Base-by-base conservation (phyloP, 2,797 vertebrate genomes). In the Miichthys miiuy region DNA sequence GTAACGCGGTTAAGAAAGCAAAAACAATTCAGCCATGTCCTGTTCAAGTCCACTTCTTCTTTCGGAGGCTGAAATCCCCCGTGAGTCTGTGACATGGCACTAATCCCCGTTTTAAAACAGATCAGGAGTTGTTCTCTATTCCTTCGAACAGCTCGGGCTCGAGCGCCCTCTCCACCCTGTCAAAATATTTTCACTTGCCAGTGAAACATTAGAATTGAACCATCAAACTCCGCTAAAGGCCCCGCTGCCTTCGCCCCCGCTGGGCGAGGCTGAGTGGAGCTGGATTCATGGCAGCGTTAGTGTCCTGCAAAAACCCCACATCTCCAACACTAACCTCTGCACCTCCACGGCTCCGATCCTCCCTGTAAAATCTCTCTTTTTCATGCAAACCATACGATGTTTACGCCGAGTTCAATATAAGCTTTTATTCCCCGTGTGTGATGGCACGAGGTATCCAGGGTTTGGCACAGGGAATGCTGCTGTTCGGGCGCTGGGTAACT, bases 201-300 rank as follows among this genome's bases (percentile, higher is more conserved):
- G 69, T 88, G 88, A 92, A 93, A 92, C 87, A 71, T 87, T 88
- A 85, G 85, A 92, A 91, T 75, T 91, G 88, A 93, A 93, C 90
- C 92, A 91, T 93, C 89, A 92, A 88, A 81, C 81, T 62, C 74
- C 47, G 42, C 81, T 85, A 57, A 87, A 89, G 73, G 72, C 65
- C 25, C 30, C 0, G 42, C 58, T 50, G 58, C 23, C 5, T 0
- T 51, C 23, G 47, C 61, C 70, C 81, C 81, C 16, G 64, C 80
- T 69, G 82, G 46, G 69, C 6, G 56, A 73, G 14, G 76, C 63
- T 62, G 67, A 41, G 65, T 27, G 41, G 12, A 62, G 60, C 46
- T 54, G 68, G 72, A 68, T 56, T 50, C 44, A 47, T 5, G 5
- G 65, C 51, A 71, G 52, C 6, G 0, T 54, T 14, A 30, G n/a